phyloP scores from a whole-genome alignment of 2,888 invertebrate genomes.

The Torymus tubicola region DNA sequence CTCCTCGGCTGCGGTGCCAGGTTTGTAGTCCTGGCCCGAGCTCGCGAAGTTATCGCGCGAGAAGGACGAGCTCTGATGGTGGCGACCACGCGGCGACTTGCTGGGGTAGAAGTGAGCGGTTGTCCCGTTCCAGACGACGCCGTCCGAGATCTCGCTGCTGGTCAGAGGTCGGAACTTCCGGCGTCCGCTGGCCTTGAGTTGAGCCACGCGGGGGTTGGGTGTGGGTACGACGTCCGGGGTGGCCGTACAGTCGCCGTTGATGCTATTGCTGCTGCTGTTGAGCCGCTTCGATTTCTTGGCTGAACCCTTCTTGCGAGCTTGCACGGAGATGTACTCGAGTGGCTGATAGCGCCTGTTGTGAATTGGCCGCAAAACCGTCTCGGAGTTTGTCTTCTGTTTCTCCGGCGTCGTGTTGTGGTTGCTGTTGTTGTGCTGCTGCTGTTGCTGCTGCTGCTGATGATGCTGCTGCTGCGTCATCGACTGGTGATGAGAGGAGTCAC shows the following conservation, averaged over 20 bases:
- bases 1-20: constrained; percentile 88
- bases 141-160: constrained; percentile 66
- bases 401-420: not conserved
- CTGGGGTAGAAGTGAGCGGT: constrained; percentile 82
- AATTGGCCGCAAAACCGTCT: not conserved
- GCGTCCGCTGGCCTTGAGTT: constrained; percentile 78
- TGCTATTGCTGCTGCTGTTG: not conserved
- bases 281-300: constrained; percentile 60
- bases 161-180: constrained; percentile 79
- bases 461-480: too few relatives aligned
- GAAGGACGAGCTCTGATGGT: constrained; percentile 53
- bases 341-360: constrained; percentile 80
- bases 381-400: not conserved
- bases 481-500: not conserved
- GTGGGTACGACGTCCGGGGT: constrained; percentile 78
- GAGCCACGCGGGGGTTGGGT: constrained; percentile 82
- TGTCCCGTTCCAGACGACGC: constrained; percentile 83
- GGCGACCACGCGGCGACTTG: constrained; percentile 40
- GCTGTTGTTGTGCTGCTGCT: not conserved
- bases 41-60: constrained; percentile 46
- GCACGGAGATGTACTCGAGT: constrained; percentile 85
- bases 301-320: constrained; percentile 79
- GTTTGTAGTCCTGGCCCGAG: constrained; percentile 77
- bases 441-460: not conserved
- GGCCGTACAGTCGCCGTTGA: constrained; percentile 42